A percentile compares a stretch with the other conserved stretches of the same genome.
These are phyloP conservation scores for Sphyrna mokarran DNA, from an alignment of 2,113 vertebrate species.

Conservation along the genomic window DNA sequence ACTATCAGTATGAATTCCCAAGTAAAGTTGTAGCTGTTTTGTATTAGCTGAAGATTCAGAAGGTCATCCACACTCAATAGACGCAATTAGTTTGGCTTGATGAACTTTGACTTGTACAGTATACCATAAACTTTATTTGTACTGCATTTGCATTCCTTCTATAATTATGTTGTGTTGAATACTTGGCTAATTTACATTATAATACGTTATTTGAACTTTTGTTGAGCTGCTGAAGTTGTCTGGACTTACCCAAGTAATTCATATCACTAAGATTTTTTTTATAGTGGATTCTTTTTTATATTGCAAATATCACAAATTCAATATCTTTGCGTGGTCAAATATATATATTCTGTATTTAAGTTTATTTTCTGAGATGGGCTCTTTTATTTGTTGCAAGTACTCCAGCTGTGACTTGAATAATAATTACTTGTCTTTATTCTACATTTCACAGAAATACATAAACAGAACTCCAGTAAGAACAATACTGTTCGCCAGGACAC, in stretches of 20 bases:
- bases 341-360: not conserved
- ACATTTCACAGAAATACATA: not conserved
- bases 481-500: not conserved
- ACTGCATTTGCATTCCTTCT: not conserved
- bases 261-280: not conserved
- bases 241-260: not conserved
- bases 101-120: not conserved
- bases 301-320: not conserved
- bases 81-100: not conserved
- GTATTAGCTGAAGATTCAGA: not conserved
- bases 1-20: not conserved
- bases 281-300: not conserved
- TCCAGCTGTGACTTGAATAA: not conserved
- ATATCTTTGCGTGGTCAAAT: not conserved
- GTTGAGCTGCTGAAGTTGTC: not conserved
- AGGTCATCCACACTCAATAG: not conserved
- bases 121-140: not conserved
- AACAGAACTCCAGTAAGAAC: not conserved
- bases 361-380: not conserved
- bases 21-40: not conserved
- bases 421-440: not conserved
- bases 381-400: not conserved
- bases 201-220: not conserved
- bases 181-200: not conserved
- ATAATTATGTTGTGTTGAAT: not conserved